phyloP scores from a whole-genome alignment of 2,888 invertebrate genomes.

The Drosophila atripex region DNA sequence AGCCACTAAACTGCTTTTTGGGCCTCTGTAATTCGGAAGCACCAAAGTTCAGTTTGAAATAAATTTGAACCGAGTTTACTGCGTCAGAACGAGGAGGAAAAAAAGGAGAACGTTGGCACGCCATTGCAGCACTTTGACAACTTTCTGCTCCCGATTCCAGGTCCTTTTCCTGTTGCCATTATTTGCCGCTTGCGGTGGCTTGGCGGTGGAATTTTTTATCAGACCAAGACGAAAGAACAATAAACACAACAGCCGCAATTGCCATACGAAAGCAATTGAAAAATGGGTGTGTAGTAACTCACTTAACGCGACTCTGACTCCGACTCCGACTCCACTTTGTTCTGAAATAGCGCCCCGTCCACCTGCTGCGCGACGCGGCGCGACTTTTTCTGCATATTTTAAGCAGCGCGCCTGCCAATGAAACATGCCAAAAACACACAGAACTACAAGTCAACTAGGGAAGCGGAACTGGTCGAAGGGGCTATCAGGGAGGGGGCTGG shows the following conservation, averaged over 20 bases:
- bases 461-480: neutral
- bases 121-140: constrained; percentile 47
- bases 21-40: neutral
- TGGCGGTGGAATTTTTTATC: constrained; percentile 15
- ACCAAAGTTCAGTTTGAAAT: constrained; percentile 29
- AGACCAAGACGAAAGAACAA: constrained; percentile 43
- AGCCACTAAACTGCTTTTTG: constrained; percentile 14
- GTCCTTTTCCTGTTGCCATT: constrained; percentile 5
- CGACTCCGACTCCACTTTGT: neutral
- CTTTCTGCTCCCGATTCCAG: constrained; percentile 1
- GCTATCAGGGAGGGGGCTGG: constrained; percentile 12
- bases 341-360: constrained; percentile 29
- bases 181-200: constrained; percentile 7
- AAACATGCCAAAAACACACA: constrained; percentile 72
- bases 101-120: constrained; percentile 25
- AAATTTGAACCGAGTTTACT: constrained; percentile 61
- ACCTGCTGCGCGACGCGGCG: constrained; percentile 70
- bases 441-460: constrained; percentile 47
- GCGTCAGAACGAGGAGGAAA: constrained; percentile 36
- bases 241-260: constrained; percentile 44
- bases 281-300: constrained; percentile 52
- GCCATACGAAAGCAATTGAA: constrained; percentile 52
- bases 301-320: constrained; percentile 1
- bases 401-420: constrained; percentile 67
- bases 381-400: constrained; percentile 63